Evolutionary conservation across 2,797 vertebrate species (phyloP), one percentile per base, ranked within the genome.

Genomic region (Liparis tanakae): DNA sequence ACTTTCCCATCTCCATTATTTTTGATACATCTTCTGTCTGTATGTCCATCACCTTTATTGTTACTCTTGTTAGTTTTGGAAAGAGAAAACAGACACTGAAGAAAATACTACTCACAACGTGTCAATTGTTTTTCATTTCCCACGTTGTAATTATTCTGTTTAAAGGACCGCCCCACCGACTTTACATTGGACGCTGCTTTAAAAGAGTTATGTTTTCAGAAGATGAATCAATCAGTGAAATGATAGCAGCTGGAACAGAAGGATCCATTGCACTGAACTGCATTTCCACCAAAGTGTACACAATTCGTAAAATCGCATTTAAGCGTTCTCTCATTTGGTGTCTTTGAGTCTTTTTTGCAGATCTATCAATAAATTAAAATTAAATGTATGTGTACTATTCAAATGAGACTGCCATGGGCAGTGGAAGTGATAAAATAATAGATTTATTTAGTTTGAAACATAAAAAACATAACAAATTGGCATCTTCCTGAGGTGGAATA

Each of bases 211-310:
- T 54, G 2, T 62, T 62, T 70, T 70, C 0, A 68, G 18, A 30
- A 30, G 25, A 30, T 30, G 25, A 30, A 30, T 30, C 25, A 30
- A 30, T 30, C 25, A 30, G 25, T 30, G 25, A 20, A 14, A 56
- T 3, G 1, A 51, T 61, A 57, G 25, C 30, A 43, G 34, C 30
- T 6, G 46, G 5, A 66, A 57, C 15, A 34, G 30, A 53, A 30
- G 50, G n/a, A 59, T 50, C 20, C 7, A 78, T 55, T 71, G 74
- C 1, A 56, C 51, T 61, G 10, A 67, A 81, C 60, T 78, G 5
- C 33, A 64, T 76, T 67, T 74, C 18, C 71, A 70, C 70, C 59
- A 71, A 33, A 70, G 2, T 82, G 74, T 37, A 70, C 50, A 81
- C 15, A 50, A 65, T 22, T 78, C 13, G 54, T 1, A 82, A 72